Conservation (phyloP, 2,888 invertebrate species). For the Drosophila mimica region DNA sequence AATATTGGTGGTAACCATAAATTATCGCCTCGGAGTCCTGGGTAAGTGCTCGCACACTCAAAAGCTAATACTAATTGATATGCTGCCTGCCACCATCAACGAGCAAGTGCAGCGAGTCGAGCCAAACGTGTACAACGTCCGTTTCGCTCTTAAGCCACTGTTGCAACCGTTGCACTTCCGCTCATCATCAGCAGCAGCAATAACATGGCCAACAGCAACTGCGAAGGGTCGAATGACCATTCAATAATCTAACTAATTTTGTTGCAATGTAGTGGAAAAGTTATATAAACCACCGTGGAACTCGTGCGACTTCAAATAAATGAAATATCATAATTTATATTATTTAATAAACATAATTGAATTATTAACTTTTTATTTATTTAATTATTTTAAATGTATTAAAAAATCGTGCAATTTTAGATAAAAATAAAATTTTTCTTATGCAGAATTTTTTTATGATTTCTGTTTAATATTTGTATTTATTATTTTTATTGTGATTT, state of each 20-base stretch:
- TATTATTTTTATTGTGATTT: not conserved
- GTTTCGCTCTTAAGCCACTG: slow-evolving; percentile 51
- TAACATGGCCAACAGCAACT: slow-evolving; percentile 32
- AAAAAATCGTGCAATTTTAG: too few species aligned
- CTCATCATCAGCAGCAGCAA: slow-evolving; percentile 36
- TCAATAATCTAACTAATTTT: slow-evolving; percentile 66
- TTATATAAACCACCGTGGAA: slow-evolving; percentile 38
- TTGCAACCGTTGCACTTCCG: slow-evolving; percentile 55
- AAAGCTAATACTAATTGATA: slow-evolving; percentile 72
- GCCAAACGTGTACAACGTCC: slow-evolving; percentile 44
- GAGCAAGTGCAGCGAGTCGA: slow-evolving; percentile 48
- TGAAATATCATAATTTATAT: not conserved
- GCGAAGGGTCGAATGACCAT: slow-evolving; percentile 37
- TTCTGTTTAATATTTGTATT: not conserved
- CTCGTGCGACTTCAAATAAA: not conserved
- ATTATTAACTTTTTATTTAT: not conserved
- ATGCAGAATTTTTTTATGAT: not conserved
- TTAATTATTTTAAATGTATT: too few species aligned
- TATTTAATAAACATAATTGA: not conserved
- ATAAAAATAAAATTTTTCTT: not conserved
- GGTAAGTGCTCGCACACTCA: slow-evolving; percentile 87
- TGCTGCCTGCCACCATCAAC: slow-evolving; percentile 61
- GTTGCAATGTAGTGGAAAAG: slow-evolving; percentile 33
- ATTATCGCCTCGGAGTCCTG: slow-evolving; percentile 92
- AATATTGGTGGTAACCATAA: slow-evolving; percentile 94